Percentiles rank a stretch among this genome's conserved stretches.
These are phyloP conservation scores for Tromatobia lineatoria DNA, from an alignment of 2,888 invertebrate genomes.

Conservation along the genomic window DNA sequence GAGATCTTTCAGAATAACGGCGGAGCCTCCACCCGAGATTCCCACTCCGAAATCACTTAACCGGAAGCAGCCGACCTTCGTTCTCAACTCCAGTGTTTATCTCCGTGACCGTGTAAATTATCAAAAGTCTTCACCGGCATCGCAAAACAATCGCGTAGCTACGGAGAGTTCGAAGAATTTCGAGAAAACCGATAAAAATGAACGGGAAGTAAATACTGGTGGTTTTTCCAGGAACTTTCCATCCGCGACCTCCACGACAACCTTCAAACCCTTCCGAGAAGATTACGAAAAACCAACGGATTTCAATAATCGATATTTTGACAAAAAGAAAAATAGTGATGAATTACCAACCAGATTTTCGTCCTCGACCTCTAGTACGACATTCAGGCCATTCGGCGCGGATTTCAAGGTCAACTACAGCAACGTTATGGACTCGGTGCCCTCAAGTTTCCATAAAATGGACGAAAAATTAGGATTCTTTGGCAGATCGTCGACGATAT, in stretches of 20 bases:
- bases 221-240: slow-evolving; percentile 7
- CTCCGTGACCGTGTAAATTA: slow-evolving; percentile 56
- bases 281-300: background rate
- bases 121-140: slow-evolving; percentile 6
- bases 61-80: slow-evolving; percentile 70
- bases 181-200: background rate
- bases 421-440: slow-evolving; percentile 26
- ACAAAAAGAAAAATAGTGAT: background rate
- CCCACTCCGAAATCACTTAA: slow-evolving; percentile 16
- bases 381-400: slow-evolving; percentile 29
- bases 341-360: background rate
- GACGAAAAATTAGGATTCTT: background rate
- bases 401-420: slow-evolving; percentile 45
- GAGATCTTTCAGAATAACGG: slow-evolving; percentile 59
- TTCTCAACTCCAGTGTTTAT: slow-evolving; percentile 72
- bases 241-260: slow-evolving; percentile 20
- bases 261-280: background rate
- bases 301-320: background rate
- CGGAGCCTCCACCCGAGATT: slow-evolving; percentile 33
- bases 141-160: slow-evolving; percentile 20
- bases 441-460: background rate
- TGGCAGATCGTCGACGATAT: background rate
- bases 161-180: slow-evolving; percentile 18
- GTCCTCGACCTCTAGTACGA: slow-evolving; percentile 20
- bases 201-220: background rate